Evolutionary conservation across 2,797 vertebrate genomes (phyloP), one percentile per base, ranked within the genome.

Genomic region (Zenarchopterus dispar): DNA sequence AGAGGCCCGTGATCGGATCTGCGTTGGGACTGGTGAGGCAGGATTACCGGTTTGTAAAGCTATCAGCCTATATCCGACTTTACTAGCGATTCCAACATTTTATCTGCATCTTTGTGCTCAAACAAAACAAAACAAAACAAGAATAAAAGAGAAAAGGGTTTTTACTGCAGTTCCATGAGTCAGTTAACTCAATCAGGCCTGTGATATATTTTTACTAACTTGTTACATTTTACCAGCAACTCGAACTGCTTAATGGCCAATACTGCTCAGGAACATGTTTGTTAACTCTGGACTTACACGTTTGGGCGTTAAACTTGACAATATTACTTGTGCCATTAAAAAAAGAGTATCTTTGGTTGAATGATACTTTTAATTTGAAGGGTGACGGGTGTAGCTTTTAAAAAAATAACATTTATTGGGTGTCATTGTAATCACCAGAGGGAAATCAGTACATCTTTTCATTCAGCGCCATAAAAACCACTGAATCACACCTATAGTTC

Each of bases 11-110:
- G 82, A 84, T 86, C 13, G 19, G 74, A 82, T 78, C 65, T 80
- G 71, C 77, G 72, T 26, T 13, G 15, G 9, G 47, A 44, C 71
- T 52, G 70, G 75, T 84, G 86, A 87, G 81, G 80, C 85, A 87
- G 67, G 65, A 79, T 39, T 56, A 52, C 49, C 26, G 56, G n/a
- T 49, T 74, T 70, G 48, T 6, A 51, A 22, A 57, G 57, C 23
- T 10, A 53, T 49, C 23, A 56, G 56, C 51, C 63, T 58, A n/a
- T 60, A 18, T 49, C 62, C 71, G 61, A 54, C 62, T 70, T 69
- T 39, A 18, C 6, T 11, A 45, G 56, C 54, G 42, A 58, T 55
- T 66, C 46, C 9, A 5, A 10, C 43, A 31, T 65, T 75, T 73
- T 16, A 4, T 2, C 28, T 8, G 39, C 10, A 43, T 46, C 6